Conservation (phyloP, 2,797 vertebrate species). For the Fistularia tabacaria region DNA sequence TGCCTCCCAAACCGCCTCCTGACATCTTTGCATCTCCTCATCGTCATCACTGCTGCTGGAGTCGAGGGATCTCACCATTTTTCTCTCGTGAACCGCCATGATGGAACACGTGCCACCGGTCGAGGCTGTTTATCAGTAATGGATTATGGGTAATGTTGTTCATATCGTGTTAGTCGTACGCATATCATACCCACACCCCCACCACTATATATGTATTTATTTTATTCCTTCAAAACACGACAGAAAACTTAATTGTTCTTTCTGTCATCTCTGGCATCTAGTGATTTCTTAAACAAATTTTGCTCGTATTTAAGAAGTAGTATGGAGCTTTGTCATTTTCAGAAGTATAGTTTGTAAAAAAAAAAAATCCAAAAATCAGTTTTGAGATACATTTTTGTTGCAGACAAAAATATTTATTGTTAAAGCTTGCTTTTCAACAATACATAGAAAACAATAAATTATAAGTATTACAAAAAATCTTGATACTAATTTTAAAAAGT, state of each 20-base stretch:
- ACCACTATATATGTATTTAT: not conserved
- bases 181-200: not conserved
- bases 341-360: too few relatives aligned
- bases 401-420: too few relatives aligned
- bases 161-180: too few relatives aligned
- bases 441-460: too few relatives aligned
- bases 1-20: slow-evolving; percentile 74
- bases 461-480: too few relatives aligned
- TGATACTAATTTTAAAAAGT: too few relatives aligned
- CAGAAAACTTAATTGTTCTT: not conserved
- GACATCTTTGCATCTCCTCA: slow-evolving; percentile 58
- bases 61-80: slow-evolving; percentile 20
- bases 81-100: slow-evolving; percentile 52
- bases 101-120: slow-evolving; percentile 20
- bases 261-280: too few relatives aligned
- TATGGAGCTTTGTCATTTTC: too few relatives aligned
- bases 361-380: too few relatives aligned
- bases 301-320: not conserved
- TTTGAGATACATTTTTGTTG: too few relatives aligned
- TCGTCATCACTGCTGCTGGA: slow-evolving; percentile 73
- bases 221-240: not conserved
- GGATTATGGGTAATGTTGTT: slow-evolving; percentile 68
- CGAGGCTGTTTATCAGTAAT: slow-evolving; percentile 32
- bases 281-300: not conserved
- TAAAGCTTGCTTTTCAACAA: too few relatives aligned